A percentile compares a stretch with the other conserved stretches of the same genome.
Evolutionary conservation across 2,797 vertebrate species (phyloP).

Genomic region (Acrocephalus scirpaceus): DNA sequence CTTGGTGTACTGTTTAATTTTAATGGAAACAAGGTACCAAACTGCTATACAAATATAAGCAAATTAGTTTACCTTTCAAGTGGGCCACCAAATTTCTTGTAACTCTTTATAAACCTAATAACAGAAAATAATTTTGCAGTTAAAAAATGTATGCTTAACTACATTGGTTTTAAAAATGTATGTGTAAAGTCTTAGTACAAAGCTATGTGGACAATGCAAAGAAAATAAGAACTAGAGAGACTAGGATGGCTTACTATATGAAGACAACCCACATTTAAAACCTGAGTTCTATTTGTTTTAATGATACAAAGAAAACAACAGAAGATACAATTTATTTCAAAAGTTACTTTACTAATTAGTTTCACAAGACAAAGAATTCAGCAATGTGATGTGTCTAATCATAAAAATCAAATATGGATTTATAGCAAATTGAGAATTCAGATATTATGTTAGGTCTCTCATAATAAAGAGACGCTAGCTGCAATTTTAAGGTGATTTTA

Average conservation of each 20-base stretch:
- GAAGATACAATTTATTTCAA: conserved; percentile 66
- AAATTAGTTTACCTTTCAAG: conserved; percentile 86
- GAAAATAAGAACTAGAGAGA: conserved; percentile 21
- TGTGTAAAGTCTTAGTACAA: conserved; percentile 20
- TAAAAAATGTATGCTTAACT: conserved; percentile 39
- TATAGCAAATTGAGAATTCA: not conserved
- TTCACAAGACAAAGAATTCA: conserved; percentile 57
- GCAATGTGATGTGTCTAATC: not conserved
- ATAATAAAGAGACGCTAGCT: not conserved
- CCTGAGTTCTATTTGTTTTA: conserved; percentile 34
- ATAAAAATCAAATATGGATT: not conserved
- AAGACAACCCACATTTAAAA: not conserved
- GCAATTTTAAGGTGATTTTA: conserved; percentile 18
- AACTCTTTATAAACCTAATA: conserved; percentile 96
- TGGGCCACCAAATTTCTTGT: conserved; percentile 97
- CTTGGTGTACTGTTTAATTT: not conserved
- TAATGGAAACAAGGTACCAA: not conserved
- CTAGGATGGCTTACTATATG: not conserved
- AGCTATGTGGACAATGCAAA: conserved; percentile 11
- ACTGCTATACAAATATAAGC: conserved; percentile 20
- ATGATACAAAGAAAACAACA: conserved; percentile 61
- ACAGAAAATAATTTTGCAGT: conserved; percentile 68
- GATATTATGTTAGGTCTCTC: not conserved
- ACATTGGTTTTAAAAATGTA: not conserved
- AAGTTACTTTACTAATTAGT: conserved; percentile 69